Percentiles rank a stretch among this genome's conserved stretches.
These are phyloP conservation scores for Nezara viridula DNA, from an alignment of 2,888 invertebrate genomes.

Conservation along the genomic window DNA sequence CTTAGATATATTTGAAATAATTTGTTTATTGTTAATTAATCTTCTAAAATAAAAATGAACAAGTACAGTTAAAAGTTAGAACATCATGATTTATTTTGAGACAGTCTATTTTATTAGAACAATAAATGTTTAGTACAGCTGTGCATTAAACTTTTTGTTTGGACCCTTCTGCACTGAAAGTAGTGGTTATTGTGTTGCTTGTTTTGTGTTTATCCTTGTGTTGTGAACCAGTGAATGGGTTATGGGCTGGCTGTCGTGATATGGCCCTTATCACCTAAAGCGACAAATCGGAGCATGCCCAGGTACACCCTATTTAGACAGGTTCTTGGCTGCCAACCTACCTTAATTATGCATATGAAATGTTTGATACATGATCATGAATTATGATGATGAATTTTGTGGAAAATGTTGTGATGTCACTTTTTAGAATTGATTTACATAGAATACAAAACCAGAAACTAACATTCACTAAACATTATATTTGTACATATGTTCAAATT, in stretches of 20 bases:
- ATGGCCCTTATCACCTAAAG: constrained; percentile 1
- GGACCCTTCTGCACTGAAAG: constrained; percentile 32
- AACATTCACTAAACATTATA: not conserved
- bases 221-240: constrained; percentile 42
- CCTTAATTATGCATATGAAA: not conserved
- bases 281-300: constrained; percentile 39
- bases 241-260: not conserved
- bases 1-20: not conserved
- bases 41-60: not conserved
- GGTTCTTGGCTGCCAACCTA: constrained; percentile 19
- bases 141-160: not conserved
- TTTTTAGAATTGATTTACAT: not conserved
- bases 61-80: not conserved
- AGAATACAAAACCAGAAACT: not conserved
- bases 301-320: constrained; percentile 31
- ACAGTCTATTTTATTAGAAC: not conserved
- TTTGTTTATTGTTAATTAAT: not conserved
- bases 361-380: not conserved
- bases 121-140: constrained; percentile 3
- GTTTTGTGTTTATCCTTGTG: constrained; percentile 35
- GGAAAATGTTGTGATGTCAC: not conserved
- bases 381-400: not conserved
- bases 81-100: not conserved
- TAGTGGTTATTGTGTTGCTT: constrained; percentile 40
- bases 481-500: not conserved